Percentiles rank a stretch among this genome's conserved stretches.
Conservation (phyloP, 1,140 invertebrate species). For the Littorina saxatilis region DNA sequence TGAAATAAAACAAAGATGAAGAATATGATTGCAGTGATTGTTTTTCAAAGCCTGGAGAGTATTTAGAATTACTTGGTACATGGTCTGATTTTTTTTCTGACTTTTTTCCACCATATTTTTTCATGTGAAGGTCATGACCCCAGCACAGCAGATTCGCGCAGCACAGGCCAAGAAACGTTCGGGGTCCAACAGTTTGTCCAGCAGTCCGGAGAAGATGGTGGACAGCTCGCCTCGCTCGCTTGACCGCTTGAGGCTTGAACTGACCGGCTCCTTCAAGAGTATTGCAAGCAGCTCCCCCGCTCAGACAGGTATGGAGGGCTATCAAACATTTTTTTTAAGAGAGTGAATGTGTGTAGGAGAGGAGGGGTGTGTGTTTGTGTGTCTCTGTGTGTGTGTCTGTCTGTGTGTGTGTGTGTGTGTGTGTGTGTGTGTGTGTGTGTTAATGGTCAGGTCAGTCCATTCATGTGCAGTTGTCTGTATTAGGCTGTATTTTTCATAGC, state of each 20-base stretch:
- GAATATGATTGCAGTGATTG: too few relatives aligned
- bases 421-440: slow-evolving; percentile 1
- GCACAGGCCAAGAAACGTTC: background rate
- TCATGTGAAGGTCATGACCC: background rate
- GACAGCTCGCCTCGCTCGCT: background rate
- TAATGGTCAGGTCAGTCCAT: background rate
- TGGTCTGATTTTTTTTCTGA: too few relatives aligned
- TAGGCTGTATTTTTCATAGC: too few relatives aligned
- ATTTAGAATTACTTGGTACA: too few relatives aligned
- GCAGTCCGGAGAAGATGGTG: background rate
- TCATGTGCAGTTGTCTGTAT: background rate
- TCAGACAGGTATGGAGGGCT: background rate
- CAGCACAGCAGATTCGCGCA: slow-evolving; percentile 12
- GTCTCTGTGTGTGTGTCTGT: background rate
- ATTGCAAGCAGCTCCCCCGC: background rate
- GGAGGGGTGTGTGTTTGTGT: background rate
- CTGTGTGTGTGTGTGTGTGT: background rate
- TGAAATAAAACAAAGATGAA: too few relatives aligned
- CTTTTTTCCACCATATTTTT: background rate
- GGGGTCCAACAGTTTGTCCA: background rate
- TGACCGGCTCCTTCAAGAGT: slow-evolving; percentile 14
- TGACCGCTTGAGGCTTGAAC: background rate
- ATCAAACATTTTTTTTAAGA: too few relatives aligned
- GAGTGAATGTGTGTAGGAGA: background rate
- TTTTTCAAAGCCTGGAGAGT: too few relatives aligned